These are phyloP conservation scores for Melanostoma mellinum DNA, from an alignment of 2,888 invertebrate genomes.

Conservation along the genomic window DNA sequence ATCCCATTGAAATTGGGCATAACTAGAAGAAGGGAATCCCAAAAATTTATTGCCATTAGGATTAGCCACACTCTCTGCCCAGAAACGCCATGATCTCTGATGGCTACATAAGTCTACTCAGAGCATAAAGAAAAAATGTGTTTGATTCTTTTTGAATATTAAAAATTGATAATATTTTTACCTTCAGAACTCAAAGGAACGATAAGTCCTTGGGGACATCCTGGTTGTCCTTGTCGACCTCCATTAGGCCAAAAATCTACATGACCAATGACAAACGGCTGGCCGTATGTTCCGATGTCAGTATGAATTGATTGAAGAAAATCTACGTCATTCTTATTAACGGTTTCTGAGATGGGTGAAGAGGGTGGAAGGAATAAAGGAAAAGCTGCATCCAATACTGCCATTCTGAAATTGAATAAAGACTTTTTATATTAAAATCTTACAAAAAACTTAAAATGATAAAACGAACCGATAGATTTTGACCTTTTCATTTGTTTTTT, in stretches of 20 bases:
- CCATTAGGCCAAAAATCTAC: constrained; percentile 63
- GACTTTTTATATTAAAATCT: background rate
- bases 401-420: constrained; percentile 27
- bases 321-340: constrained; percentile 33
- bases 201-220: constrained; percentile 43
- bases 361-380: constrained; percentile 28
- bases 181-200: constrained; percentile 49
- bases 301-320: constrained; percentile 56
- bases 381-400: constrained; percentile 42
- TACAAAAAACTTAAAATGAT: too few relatives aligned
- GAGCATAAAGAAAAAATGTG: background rate
- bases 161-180: background rate
- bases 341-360: background rate
- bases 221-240: constrained; percentile 45
- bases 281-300: constrained; percentile 43
- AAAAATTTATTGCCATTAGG: constrained; percentile 25
- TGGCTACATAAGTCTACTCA: constrained; percentile 54
- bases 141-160: background rate
- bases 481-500: constrained; percentile 12
- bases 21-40: constrained; percentile 13
- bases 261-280: constrained; percentile 37
- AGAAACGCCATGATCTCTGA: constrained; percentile 53
- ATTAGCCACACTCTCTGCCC: constrained; percentile 51
- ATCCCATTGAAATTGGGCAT: constrained; percentile 4
- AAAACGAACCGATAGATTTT: constrained; percentile 33